phyloP scores from a whole-genome alignment of 2,888 invertebrate species.

The Branchellion lobata region DNA sequence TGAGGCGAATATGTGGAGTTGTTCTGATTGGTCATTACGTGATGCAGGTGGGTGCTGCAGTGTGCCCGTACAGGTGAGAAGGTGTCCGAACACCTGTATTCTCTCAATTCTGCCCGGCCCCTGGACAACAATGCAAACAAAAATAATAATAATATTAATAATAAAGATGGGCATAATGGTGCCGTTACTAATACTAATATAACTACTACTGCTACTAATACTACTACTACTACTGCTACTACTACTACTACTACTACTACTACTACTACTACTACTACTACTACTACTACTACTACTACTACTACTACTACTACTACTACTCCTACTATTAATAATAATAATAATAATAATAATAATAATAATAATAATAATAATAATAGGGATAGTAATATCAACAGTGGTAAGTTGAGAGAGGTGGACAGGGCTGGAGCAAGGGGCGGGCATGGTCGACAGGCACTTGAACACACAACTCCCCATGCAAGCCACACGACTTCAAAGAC shows the following conservation, averaged over 20 bases:
- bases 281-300: constrained; percentile 43
- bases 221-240: neutral
- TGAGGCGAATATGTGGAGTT: too few species aligned
- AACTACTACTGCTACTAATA: neutral
- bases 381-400: neutral
- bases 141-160: neutral
- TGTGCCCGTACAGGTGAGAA: constrained; percentile 68
- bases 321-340: constrained; percentile 37
- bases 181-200: neutral
- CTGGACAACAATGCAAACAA: neutral
- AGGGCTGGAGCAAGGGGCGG: too few species aligned
- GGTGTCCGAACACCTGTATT: constrained; percentile 11
- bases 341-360: neutral
- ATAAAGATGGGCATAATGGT: neutral
- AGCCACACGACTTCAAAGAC: too few species aligned
- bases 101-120: neutral
- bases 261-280: constrained; percentile 33
- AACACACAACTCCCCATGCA: too few species aligned
- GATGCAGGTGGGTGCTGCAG: constrained; percentile 71
- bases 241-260: constrained; percentile 24
- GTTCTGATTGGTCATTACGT: neutral
- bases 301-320: constrained; percentile 42
- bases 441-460: too few species aligned
- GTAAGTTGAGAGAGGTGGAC: too few species aligned
- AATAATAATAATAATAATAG: neutral